Evolutionary conservation across 2,113 vertebrate genomes (phyloP).

Genomic region (Tragelaphus imberbis): DNA sequence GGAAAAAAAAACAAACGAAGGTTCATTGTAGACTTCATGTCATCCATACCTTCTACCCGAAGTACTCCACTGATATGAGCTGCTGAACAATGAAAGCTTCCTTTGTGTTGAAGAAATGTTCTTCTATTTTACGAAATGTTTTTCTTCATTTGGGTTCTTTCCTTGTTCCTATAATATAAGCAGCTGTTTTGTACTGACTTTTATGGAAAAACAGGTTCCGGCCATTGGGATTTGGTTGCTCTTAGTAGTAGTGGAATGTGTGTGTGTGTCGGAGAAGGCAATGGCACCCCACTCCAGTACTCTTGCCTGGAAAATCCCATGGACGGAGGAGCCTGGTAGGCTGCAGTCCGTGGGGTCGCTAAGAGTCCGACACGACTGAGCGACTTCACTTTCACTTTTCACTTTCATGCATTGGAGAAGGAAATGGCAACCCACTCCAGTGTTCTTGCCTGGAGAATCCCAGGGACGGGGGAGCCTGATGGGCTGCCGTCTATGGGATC

Average conservation of each 20-base stretch:
- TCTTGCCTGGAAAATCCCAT: no score
- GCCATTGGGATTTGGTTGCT: neutral
- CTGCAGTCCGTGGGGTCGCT: no score
- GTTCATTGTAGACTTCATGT: neutral
- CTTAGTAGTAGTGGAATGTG: neutral
- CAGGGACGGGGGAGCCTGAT: no score
- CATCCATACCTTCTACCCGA: neutral
- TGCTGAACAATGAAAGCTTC: conserved; percentile 8
- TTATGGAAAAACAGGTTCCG: neutral
- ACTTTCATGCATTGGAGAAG: no score
- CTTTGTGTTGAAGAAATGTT: neutral
- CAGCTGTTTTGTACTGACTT: conserved; percentile 12
- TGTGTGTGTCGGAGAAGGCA: neutral
- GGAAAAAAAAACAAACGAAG: neutral
- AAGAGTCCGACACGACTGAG: no score
- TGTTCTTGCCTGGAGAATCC: no score
- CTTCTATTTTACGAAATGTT: neutral
- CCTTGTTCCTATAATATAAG: neutral
- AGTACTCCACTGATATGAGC: neutral
- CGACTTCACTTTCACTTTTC: no score
- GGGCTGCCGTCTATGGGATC: no score
- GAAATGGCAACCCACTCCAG: no score
- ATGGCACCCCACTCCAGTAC: no score
- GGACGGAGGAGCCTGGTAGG: no score
- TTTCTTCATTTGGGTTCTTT: neutral